Percentiles rank a stretch among this genome's conserved stretches.
phyloP scores from a whole-genome alignment of 23 tunicate species.

The Botrylloides violaceus region DNA sequence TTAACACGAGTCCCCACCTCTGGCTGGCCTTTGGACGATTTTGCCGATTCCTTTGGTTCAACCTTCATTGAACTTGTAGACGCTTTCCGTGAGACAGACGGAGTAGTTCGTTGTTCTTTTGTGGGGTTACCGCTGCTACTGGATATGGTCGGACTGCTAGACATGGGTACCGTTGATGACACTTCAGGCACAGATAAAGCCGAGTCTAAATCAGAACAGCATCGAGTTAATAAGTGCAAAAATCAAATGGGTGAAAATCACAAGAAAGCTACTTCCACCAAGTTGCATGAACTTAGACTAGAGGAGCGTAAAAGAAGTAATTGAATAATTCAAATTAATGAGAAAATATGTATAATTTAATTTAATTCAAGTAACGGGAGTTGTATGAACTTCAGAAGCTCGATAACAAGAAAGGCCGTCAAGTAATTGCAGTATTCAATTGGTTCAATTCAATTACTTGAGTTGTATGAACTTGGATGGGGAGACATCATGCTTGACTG shows the following conservation, averaged over 20 bases:
- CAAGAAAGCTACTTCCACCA: no score
- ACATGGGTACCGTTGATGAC: conserved; percentile 2
- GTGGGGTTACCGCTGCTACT: conserved; percentile 13
- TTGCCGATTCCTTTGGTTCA: conserved; percentile 17
- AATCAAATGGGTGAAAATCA: no score
- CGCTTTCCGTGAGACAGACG: neutral
- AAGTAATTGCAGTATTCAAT: no score
- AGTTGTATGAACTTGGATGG: neutral
- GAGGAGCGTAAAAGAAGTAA: no score
- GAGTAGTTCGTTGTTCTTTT: neutral
- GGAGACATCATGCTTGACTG: neutral
- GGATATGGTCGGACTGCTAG: conserved; percentile 18
- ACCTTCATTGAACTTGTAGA: conserved; percentile 13
- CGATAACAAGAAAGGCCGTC: no score
- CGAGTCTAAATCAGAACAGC: neutral
- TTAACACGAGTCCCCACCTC: conserved; percentile 1
- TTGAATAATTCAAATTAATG: no score
- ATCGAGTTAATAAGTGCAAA: no score
- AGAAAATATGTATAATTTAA: no score
- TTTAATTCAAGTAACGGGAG: no score
- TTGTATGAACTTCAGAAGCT: no score
- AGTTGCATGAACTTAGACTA: no score
- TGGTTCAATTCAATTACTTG: no score
- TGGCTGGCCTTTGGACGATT: conserved; percentile 1
- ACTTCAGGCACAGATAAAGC: conserved; percentile 22